Conservation (phyloP, 30 jellyfish, hydroid and myxozoan species). For the Aurelia coerulea region DNA sequence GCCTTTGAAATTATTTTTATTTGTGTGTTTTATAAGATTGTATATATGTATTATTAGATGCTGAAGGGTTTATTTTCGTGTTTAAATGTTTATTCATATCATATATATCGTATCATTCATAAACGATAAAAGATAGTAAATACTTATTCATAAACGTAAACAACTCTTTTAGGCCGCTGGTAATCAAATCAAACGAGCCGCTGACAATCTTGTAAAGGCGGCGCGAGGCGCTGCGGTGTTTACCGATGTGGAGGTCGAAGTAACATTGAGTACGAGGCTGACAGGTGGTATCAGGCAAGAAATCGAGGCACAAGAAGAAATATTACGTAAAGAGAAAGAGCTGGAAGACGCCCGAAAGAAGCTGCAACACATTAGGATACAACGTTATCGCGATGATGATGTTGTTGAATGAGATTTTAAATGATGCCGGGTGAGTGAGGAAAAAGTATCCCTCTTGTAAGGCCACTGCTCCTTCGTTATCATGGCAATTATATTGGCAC, state of each 20-base stretch:
- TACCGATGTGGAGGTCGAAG: constrained; percentile 91
- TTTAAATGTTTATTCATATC: too few relatives aligned
- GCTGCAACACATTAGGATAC: constrained; percentile 86
- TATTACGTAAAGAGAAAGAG: constrained; percentile 89
- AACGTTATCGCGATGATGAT: constrained; percentile 82
- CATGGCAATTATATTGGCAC: too few relatives aligned
- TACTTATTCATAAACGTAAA: background rate
- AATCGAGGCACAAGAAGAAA: constrained; percentile 97
- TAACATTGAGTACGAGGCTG: constrained; percentile 78
- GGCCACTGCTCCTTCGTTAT: too few relatives aligned
- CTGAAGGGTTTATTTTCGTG: too few relatives aligned
- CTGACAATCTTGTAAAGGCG: constrained; percentile 96
- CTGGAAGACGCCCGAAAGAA: constrained; percentile 91
- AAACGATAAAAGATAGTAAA: background rate
- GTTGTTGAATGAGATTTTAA: too few relatives aligned
- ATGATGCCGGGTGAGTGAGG: too few relatives aligned
- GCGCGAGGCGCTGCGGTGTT: constrained; percentile 99
- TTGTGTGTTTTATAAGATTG: too few relatives aligned
- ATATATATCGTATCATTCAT: too few relatives aligned
- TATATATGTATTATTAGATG: too few relatives aligned
- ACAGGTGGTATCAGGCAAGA: constrained; percentile 96
- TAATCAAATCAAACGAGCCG: constrained; percentile 95
- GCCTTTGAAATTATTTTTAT: too few relatives aligned
- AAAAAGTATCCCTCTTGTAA: too few relatives aligned
- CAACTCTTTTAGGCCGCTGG: constrained; percentile 92